phyloP scores from a whole-genome alignment of 2,888 invertebrate genomes.

The Melanotus villosus region DNA sequence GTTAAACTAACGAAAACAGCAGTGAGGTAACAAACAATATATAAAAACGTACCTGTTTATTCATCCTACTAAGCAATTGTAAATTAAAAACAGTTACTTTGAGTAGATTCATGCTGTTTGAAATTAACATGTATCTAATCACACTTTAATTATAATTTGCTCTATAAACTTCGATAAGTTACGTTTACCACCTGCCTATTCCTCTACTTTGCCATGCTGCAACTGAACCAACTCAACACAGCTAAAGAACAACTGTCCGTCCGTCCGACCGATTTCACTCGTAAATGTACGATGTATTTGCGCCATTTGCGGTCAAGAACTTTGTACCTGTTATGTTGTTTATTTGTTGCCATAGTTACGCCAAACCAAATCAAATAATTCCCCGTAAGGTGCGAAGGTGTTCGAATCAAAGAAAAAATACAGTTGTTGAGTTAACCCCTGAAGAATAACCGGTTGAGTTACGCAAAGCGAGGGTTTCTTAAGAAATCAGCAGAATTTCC shows the following conservation, averaged over 20 bases:
- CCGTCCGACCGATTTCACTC: background rate
- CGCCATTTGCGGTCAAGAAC: conserved; percentile 50
- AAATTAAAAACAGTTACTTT: background rate
- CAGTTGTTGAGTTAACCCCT: too few relatives aligned
- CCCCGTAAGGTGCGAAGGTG: conserved; percentile 44
- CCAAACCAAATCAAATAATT: conserved; percentile 46
- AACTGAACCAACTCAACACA: background rate
- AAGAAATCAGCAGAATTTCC: too few relatives aligned
- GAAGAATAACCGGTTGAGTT: too few relatives aligned
- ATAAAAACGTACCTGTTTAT: conserved; percentile 5
- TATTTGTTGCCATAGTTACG: conserved; percentile 58
- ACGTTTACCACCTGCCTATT: too few relatives aligned
- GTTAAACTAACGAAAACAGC: background rate
- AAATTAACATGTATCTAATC: background rate
- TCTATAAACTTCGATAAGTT: too few relatives aligned
- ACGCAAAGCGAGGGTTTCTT: too few relatives aligned
- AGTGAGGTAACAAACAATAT: background rate
- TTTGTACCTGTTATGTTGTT: conserved; percentile 57
- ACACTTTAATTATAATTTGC: background rate
- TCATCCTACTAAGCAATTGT: background rate
- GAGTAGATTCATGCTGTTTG: background rate
- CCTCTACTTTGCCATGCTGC: too few relatives aligned
- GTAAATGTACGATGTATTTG: background rate
- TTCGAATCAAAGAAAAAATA: background rate
- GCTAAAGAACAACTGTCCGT: background rate